phyloP scores from a whole-genome alignment of 2,888 invertebrate species.

The Lasius platythorax region DNA sequence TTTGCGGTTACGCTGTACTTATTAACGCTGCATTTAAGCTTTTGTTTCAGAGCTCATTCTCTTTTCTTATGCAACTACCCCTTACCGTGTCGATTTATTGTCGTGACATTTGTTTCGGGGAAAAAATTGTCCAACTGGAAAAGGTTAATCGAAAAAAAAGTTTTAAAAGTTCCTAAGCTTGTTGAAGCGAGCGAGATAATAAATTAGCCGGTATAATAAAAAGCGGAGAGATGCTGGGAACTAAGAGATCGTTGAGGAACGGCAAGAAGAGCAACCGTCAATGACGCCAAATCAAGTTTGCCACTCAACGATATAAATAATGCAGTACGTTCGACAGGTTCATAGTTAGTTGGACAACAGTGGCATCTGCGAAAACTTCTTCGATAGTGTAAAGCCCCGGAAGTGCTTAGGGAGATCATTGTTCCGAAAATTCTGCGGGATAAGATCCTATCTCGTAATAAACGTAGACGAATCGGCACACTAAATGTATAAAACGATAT shows the following conservation, averaged over 20 bases:
- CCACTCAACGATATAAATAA: constrained; percentile 59
- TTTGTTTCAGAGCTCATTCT: neutral
- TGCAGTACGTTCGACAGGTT: constrained; percentile 42
- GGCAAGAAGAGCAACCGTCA: constrained; percentile 39
- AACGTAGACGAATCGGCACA: neutral
- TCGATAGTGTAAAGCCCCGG: neutral
- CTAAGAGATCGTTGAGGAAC: constrained; percentile 37
- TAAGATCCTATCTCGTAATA: neutral
- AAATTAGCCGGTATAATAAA: constrained; percentile 41
- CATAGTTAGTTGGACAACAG: constrained; percentile 26
- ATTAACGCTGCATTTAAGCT: neutral
- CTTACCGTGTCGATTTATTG: neutral
- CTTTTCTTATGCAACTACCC: neutral
- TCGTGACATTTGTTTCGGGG: neutral
- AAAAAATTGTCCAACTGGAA: constrained; percentile 13
- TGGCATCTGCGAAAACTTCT: constrained; percentile 39
- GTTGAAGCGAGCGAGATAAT: constrained; percentile 45
- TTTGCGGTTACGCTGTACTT: neutral
- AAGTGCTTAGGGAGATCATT: constrained; percentile 23
- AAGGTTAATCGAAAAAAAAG: constrained; percentile 27
- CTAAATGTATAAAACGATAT: neutral
- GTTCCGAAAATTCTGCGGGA: neutral
- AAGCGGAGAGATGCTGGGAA: constrained; percentile 11
- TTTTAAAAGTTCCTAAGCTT: constrained; percentile 30
- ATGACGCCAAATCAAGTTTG: constrained; percentile 54